Evolutionary conservation across 1,140 invertebrate species (phyloP), one percentile per base, ranked within the genome.

Genomic region (Listronotus oregonensis): DNA sequence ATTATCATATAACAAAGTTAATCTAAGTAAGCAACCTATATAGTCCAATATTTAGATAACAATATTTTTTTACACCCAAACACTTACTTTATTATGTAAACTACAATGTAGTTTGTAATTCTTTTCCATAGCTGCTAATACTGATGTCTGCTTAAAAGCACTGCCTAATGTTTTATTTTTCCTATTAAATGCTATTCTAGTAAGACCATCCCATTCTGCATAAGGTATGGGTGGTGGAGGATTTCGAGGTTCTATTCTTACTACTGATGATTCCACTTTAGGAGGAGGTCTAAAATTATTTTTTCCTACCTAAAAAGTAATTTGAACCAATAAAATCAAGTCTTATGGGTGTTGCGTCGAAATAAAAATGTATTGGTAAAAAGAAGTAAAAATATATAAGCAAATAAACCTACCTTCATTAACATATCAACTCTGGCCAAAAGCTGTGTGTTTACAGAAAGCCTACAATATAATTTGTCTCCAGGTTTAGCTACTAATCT

Each of bases 201-300:
- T 93, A 14, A 99, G 80, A 8, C 95, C 95, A 86, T 99, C 97
- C 97, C 96, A 99, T 84, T 99, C 96, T 71, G 90, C 89, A 79
- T 96, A 99, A 80, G 97, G 96, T 27, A 99, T 93, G 10, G 94
- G 89, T 27, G 97, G 97, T 37, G 96, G 94, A 49, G 97, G 98
- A 84, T 97, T 97, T 76, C 90, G 87, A 6, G 97, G 97, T 79
- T 99, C 97, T 77, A 99, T 90, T 75, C 98, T 84, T 0, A 99
- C 95, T n/a, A 99, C 97, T 83, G 90, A 94, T 0, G 96, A 99
- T 81, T 99, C 98, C 0, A 99, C 95, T 85, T 97, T 99, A 37
- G 97, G 97, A 40, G 98, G 97, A 42, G 98, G 98, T 69, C 91
- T 85, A 75, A 99, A 99, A 81, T 99, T 99, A 81, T 98, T 99